Percentiles rank a stretch among this genome's conserved stretches.
phyloP scores from a whole-genome alignment of 2,888 invertebrate species.

The Callyntrura sp. region DNA sequence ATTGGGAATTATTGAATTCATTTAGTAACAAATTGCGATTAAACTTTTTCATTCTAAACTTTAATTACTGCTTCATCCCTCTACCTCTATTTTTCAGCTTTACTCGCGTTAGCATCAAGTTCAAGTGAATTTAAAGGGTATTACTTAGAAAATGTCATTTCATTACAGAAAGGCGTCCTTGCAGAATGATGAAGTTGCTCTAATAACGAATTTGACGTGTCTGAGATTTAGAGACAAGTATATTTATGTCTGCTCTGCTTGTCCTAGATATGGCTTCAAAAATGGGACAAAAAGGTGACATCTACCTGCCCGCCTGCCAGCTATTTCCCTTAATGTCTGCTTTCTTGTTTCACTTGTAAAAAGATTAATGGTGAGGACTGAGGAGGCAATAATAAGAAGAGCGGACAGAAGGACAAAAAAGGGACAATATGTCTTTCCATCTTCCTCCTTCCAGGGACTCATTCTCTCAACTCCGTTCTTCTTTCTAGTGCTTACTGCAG shows the following conservation, averaged over 20 bases:
- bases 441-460: conserved; percentile 24
- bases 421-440: conserved; percentile 64
- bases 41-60: too few species aligned
- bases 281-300: conserved; percentile 37
- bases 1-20: too few species aligned
- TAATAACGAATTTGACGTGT: neutral
- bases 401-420: conserved; percentile 53
- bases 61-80: too few species aligned
- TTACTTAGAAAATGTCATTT: neutral
- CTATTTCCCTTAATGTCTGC: neutral
- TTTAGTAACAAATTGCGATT: too few species aligned
- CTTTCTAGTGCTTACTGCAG: neutral
- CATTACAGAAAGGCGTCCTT: too few species aligned
- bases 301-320: neutral
- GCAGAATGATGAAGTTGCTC: too few species aligned
- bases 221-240: neutral
- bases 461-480: conserved; percentile 28
- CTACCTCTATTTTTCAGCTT: too few species aligned
- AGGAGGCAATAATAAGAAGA: conserved; percentile 47
- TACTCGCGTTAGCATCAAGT: neutral
- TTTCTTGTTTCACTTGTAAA: conserved; percentile 11
- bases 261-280: neutral
- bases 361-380: conserved; percentile 62
- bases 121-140: neutral
- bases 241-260: neutral